Evolutionary conservation across 23 tunicate genomes (phyloP), one percentile per base, ranked within the genome.

Genomic region (Styela clava): DNA sequence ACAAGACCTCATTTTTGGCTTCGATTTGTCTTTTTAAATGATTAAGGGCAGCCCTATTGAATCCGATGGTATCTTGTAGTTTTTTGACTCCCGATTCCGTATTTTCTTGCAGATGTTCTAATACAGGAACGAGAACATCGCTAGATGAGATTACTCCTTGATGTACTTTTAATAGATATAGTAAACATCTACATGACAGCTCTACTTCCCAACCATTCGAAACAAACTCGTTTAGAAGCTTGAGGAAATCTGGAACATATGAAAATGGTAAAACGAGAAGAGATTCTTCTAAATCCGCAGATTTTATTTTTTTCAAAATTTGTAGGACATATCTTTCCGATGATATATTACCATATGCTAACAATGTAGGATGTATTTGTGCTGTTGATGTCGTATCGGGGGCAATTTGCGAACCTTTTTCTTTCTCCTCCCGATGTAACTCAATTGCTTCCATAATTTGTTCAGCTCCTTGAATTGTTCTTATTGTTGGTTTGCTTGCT

Each of bases 401-500:
- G 18, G 33, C 25, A 37, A 33, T 29, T 18, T 37, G 29, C 12
- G 12, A 7, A 24, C 31, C 27, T 37, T 76, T 37, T 27, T 37
- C n/a, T 33, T 29, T 44, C 37, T 76, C 81, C 44, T 44, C 64
- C 9, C 64, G 63, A 21, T 76, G 81, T 16, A 76, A 84, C 79
- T 93, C 98, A 25, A 93, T 72, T 16, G 98, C 93, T 62, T 93
- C 98, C 98, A 93, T 93, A 35, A 93, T 88, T 18, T 88, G 68
- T 74, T 93, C 98, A 12, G 98, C 86, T 19, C 89, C 93, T 74
- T 84, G 81, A 23, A 93, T 72, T 69, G 86, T 83, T 70, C 81
- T 83, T 0, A 82, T 71, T 31, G 98, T 93, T 2, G 89, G 85
- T 62, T 88, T 84, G 69, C 76, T 82, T 24, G 91, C 98, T 67